phyloP scores from a whole-genome alignment of 2,113 vertebrate species.

The Sander vitreus region DNA sequence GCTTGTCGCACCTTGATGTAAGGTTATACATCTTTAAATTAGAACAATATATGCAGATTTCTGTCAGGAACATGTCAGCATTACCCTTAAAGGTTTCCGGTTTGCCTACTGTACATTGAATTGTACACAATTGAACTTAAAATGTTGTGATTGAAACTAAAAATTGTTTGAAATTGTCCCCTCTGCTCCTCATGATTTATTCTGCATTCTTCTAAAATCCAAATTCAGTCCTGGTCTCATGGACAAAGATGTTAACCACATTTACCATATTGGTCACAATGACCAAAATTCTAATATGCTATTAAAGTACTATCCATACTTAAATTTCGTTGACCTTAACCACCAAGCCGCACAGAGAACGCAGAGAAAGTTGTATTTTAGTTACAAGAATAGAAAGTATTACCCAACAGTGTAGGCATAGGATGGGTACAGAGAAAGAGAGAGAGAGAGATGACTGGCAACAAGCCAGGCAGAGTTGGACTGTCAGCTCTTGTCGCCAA shows the following conservation, averaged over 20 bases:
- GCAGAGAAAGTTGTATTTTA: slow-evolving; percentile 25
- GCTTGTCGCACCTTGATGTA: neutral
- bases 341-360: slow-evolving; percentile 9
- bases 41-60: neutral
- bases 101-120: neutral
- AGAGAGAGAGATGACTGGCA: slow-evolving; percentile 41
- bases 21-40: neutral
- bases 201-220: neutral
- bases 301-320: neutral
- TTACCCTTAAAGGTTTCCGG: neutral
- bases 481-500: slow-evolving; percentile 66
- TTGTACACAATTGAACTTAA: neutral
- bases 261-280: neutral
- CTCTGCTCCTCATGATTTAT: slow-evolving; percentile 4
- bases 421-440: slow-evolving; percentile 7
- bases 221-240: neutral
- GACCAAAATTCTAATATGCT: neutral
- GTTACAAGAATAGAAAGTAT: slow-evolving; percentile 33
- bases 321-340: neutral
- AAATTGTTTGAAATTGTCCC: neutral
- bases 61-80: neutral
- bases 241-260: neutral
- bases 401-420: slow-evolving; percentile 8
- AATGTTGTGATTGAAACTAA: slow-evolving; percentile 8
- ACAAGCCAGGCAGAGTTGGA: slow-evolving; percentile 52